These are phyloP conservation scores for Anarsia innoxiella DNA, from an alignment of 2,888 invertebrate species.

Conservation along the genomic window DNA sequence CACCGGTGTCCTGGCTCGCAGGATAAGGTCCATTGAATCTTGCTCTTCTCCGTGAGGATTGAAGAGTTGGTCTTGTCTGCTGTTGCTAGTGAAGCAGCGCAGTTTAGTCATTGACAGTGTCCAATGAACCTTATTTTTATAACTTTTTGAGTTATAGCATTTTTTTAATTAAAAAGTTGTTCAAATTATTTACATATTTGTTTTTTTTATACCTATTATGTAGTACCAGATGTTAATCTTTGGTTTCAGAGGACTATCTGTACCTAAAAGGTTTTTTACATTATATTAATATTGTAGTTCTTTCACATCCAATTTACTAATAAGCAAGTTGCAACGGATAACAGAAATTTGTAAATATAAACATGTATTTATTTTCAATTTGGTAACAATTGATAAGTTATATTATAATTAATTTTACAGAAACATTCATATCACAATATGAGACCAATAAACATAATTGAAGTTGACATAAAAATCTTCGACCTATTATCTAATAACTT, in stretches of 20 bases:
- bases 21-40: slow-evolving; percentile 64
- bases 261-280: too few relatives aligned
- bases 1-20: slow-evolving; percentile 43
- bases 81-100: slow-evolving; percentile 49
- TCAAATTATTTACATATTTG: slow-evolving; percentile 9
- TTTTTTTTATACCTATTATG: slow-evolving; percentile 3
- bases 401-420: slow-evolving; percentile 24
- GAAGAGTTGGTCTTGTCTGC: slow-evolving; percentile 67
- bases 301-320: neutral
- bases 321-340: neutral
- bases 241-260: too few relatives aligned
- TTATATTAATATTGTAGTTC: too few relatives aligned
- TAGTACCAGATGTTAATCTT: too few relatives aligned
- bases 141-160: slow-evolving; percentile 33
- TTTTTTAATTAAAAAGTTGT: slow-evolving; percentile 36
- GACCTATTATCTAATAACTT: neutral
- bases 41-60: slow-evolving; percentile 65
- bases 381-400: slow-evolving; percentile 19
- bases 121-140: slow-evolving; percentile 45
- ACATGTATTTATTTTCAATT: slow-evolving; percentile 1
- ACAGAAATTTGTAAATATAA: neutral
- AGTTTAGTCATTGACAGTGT: slow-evolving; percentile 56
- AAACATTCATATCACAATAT: slow-evolving; percentile 56
- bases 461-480: too few relatives aligned
- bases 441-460: slow-evolving; percentile 56